Conservation (phyloP, 1,140 invertebrate genomes). For the Drosophila kikkawai region DNA sequence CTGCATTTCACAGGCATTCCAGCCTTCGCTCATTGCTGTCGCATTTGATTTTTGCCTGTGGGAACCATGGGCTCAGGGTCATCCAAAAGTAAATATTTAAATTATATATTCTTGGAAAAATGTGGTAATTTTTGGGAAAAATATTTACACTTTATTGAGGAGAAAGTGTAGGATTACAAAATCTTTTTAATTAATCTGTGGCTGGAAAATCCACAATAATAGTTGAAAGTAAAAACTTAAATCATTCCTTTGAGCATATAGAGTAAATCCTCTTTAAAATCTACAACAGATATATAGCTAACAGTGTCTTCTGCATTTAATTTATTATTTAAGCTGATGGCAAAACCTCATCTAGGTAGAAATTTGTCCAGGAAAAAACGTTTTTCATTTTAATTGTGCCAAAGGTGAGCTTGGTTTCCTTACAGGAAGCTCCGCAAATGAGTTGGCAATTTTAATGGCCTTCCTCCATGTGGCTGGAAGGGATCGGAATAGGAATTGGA, state of each 20-base stretch:
- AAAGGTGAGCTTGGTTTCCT: conserved; percentile 17
- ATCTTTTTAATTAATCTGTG: too few relatives aligned
- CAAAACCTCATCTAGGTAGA: conserved; percentile 3
- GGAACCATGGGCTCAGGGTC: conserved; percentile 42
- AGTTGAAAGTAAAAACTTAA: background rate
- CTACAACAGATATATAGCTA: background rate
- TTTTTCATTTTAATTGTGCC: conserved; percentile 31
- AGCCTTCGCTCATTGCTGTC: conserved; percentile 37
- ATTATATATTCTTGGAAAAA: background rate
- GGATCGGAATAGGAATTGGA: conserved; percentile 1
- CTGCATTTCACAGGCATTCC: conserved; percentile 37
- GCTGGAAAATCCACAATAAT: background rate
- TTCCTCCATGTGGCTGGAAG: conserved; percentile 9
- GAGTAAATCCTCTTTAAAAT: background rate
- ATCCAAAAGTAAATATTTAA: conserved; percentile 26
- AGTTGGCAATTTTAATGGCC: conserved; percentile 40
- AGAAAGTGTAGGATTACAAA: background rate
- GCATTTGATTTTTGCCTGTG: conserved; percentile 42
- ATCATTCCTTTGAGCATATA: background rate
- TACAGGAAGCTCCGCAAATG: conserved; percentile 27
- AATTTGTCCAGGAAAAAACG: conserved; percentile 15
- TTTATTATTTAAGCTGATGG: conserved; percentile 3
- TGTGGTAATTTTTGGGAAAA: background rate
- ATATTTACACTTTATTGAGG: background rate
- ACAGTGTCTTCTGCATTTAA: conserved; percentile 8